Base-by-base conservation (phyloP, 1,140 invertebrate species). In the Lordiphosa clarofinis region DNA sequence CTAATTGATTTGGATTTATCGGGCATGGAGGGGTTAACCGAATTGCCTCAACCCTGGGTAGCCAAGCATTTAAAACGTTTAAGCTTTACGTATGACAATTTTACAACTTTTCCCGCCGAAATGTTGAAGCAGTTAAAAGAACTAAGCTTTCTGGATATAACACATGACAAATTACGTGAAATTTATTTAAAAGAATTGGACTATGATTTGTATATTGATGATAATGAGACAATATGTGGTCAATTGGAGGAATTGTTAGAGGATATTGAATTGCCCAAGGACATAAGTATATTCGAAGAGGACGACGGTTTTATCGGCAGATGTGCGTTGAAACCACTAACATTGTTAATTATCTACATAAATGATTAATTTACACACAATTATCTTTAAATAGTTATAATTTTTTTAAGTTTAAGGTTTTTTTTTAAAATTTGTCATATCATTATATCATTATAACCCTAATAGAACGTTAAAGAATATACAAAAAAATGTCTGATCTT, bases 111-210 rank as follows among this genome's bases (percentile, higher is more conserved):
- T 48, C 49, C 57, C 1, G 49, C 39, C 19, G 42, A 59, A 13
- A 71, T 82, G 38, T 11, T 82, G n/a, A 15, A 47, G 0, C 35
- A 71, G 12, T 11, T 81, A 1, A 61, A 65, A 4, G 37, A 82
- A 9, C 56, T 81, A 0, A 62, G 55, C n/a, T 62, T 57, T 6
- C 39, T 81, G 4, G 67, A 81, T 11, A 59, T 82, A 15, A 36
- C 33, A 6, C 66, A 72, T 2, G 46, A 64, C 9, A 52, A 53
- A 19, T 19, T 36, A 12, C 56, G 46, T 5, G 76, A 81, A 33
- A 62, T 81, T n/a, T 81, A 36, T 31, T 21, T 81, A 1, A 82
- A 67, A 40, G 72, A 82, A 40, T 48, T 54, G 39, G 60, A 75
- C 19, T 46, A 61, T 4, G 52, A 74, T 19, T 36, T 75, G 11